phyloP scores from a whole-genome alignment of 2,888 invertebrate species.

The Xestia ashworthii region DNA sequence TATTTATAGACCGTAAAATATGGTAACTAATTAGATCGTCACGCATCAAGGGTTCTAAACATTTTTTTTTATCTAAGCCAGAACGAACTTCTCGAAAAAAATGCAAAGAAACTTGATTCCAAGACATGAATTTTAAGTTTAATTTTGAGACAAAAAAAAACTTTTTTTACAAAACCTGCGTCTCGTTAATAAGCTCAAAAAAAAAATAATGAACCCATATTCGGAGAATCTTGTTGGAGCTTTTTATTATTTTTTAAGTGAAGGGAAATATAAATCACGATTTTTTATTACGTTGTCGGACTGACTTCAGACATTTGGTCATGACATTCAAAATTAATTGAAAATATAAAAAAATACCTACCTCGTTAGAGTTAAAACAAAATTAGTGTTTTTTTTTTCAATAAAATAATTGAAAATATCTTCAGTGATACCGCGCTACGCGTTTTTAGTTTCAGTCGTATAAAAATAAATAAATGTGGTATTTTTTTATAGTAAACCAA shows the following conservation, averaged over 20 bases:
- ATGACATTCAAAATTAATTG: slow-evolving; percentile 67
- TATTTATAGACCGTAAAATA: not conserved
- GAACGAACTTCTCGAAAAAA: slow-evolving; percentile 1
- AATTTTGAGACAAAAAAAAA: slow-evolving; percentile 16
- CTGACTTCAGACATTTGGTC: slow-evolving; percentile 58
- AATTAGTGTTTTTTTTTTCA: slow-evolving; percentile 20
- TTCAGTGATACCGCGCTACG: slow-evolving; percentile 21
- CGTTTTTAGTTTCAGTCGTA: slow-evolving; percentile 21
- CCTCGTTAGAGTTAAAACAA: slow-evolving; percentile 31
- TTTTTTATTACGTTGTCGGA: slow-evolving; percentile 65
- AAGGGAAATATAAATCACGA: slow-evolving; percentile 70
- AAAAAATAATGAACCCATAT: slow-evolving; percentile 58
- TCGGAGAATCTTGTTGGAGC: slow-evolving; percentile 58
- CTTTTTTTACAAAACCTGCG: slow-evolving; percentile 33
- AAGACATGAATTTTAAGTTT: slow-evolving; percentile 25
- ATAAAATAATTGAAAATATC: slow-evolving; percentile 5
- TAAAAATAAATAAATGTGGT: slow-evolving; percentile 21
- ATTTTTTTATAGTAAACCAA: slow-evolving; percentile 11
- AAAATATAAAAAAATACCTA: slow-evolving; percentile 42
- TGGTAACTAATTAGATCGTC: not conserved
- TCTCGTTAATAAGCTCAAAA: slow-evolving; percentile 36
- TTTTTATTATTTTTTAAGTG: slow-evolving; percentile 65
- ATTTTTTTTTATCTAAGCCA: not conserved
- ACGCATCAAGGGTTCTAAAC: slow-evolving; percentile 22
- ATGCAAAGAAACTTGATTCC: slow-evolving; percentile 12